Percentiles rank a stretch among this genome's conserved stretches.
Conservation (phyloP, 2,888 invertebrate genomes). For the Hydriomena furcata region DNA sequence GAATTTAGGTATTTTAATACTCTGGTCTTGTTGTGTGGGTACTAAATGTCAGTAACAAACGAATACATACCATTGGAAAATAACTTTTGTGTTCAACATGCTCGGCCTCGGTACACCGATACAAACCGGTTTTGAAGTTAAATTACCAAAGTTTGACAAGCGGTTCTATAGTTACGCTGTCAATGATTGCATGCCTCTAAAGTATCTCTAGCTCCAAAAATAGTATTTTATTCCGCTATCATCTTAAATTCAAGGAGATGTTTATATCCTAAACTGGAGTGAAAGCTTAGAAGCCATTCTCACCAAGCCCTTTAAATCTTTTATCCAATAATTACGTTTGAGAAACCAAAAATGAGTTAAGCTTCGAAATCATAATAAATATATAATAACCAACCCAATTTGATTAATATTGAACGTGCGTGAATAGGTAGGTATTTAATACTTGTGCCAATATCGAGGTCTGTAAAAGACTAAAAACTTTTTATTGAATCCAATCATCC, state of each 20-base stretch:
- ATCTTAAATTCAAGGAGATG: conserved; percentile 1
- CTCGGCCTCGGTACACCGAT: conserved; percentile 60
- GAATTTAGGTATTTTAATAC: not conserved
- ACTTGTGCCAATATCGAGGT: too few species aligned
- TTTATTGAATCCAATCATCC: conserved; percentile 9
- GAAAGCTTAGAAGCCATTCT: too few species aligned
- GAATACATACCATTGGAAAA: conserved; percentile 11
- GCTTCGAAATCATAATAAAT: too few species aligned
- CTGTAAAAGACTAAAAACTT: too few species aligned
- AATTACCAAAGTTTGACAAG: conserved; percentile 83
- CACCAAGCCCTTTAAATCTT: too few species aligned
- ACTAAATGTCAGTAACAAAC: conserved; percentile 11
- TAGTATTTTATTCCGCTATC: conserved; percentile 39
- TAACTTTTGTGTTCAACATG: conserved; percentile 49
- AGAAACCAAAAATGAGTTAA: too few species aligned
- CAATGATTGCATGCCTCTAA: conserved; percentile 78
- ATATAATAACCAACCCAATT: too few species aligned
- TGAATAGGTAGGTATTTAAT: too few species aligned
- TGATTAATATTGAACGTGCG: too few species aligned
- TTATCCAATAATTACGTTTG: too few species aligned
- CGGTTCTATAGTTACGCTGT: conserved; percentile 72
- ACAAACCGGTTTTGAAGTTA: conserved; percentile 79
- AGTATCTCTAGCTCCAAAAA: conserved; percentile 62
- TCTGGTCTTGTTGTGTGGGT: not conserved
- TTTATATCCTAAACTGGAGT: not conserved